Evolutionary conservation across 1,140 invertebrate genomes (phyloP), one percentile per base, ranked within the genome.

Genomic region (Drosophila ficusphila): DNA sequence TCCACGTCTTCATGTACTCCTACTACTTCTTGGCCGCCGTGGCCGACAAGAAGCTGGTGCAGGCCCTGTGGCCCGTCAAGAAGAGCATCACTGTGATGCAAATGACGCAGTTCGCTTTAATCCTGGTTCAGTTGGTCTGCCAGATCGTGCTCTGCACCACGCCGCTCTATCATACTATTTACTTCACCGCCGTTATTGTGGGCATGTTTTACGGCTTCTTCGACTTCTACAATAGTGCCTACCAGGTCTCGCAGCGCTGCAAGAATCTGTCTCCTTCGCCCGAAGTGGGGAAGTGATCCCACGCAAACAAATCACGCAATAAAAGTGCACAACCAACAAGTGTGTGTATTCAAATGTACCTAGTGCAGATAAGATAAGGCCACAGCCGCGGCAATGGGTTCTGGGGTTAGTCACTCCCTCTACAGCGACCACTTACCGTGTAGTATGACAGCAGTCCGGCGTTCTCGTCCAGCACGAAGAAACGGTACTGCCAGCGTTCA

Each of bases 401-500:
- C 38, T 56, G n/a, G 44, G 14, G 23, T 70, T 39, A 71, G 54
- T 36, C 46, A 34, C 27, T 38, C 11, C 11, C 5, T 25, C 8
- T 36, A 53, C 48, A 44, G 53, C 54, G 47, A 39, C 31, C 60
- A 95, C 96, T 95, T 93, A 99, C 98, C 90, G 98, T 99, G 90
- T 99, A 99, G 93, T 99, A 99, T 12, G 97, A 98, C 33, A 99
- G 93, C 36, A 99, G 93, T 12, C 98, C 98, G 64, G 97, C 96
- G 92, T 96, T 97, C 91, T 98, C 97, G 93, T 99, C 98, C 71
- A 99, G 93, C 68, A 99, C 98, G 93, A 99, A 99, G 97, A 98
- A 99, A 56, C 98, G 95, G 93, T 98, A 99, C 93, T 99, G 99
- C 98, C 98, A 99, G 64, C 99, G 93, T 99, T 99, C 95, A 99